Conservation (phyloP, 2,797 vertebrate genomes). For the Gastrophryne carolinensis region DNA sequence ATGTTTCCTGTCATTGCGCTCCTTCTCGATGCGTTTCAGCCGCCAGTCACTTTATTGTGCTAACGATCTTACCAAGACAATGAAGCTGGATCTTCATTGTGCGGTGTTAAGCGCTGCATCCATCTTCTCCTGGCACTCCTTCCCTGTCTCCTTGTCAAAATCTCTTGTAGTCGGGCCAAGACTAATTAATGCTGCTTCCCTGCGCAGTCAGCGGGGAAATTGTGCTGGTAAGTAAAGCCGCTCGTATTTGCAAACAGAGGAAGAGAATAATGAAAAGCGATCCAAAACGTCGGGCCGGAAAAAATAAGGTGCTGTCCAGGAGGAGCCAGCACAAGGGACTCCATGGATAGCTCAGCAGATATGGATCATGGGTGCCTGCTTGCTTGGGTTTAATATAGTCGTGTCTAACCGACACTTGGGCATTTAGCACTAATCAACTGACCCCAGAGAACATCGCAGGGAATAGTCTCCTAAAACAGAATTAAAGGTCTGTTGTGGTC, state of each 20-base stretch:
- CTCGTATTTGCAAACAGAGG: slow-evolving; percentile 43
- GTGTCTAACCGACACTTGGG: too few species aligned
- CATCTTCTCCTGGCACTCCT: slow-evolving; percentile 61
- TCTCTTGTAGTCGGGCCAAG: slow-evolving; percentile 61
- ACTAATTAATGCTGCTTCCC: slow-evolving; percentile 66
- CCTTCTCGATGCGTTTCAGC: slow-evolving; percentile 59
- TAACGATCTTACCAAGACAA: slow-evolving; percentile 67
- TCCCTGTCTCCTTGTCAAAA: slow-evolving; percentile 66
- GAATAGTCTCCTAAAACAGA: too few species aligned
- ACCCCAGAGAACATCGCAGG: too few species aligned
- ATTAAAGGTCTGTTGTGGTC: too few species aligned
- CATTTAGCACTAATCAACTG: too few species aligned
- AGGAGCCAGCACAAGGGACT: too few species aligned
- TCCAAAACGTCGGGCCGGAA: not conserved
- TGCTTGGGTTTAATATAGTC: too few species aligned
- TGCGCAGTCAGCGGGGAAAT: slow-evolving; percentile 64
- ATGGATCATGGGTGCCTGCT: too few species aligned
- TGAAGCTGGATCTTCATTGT: slow-evolving; percentile 68
- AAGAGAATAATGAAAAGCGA: slow-evolving; percentile 19
- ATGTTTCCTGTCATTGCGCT: slow-evolving; percentile 62
- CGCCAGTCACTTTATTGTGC: slow-evolving; percentile 66
- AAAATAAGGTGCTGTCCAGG: too few species aligned
- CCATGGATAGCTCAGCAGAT: too few species aligned
- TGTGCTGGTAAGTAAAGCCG: slow-evolving; percentile 23
- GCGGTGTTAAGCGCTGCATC: slow-evolving; percentile 64